Conservation (phyloP, 1,140 invertebrate genomes). For the Aporrectodea caliginosa region DNA sequence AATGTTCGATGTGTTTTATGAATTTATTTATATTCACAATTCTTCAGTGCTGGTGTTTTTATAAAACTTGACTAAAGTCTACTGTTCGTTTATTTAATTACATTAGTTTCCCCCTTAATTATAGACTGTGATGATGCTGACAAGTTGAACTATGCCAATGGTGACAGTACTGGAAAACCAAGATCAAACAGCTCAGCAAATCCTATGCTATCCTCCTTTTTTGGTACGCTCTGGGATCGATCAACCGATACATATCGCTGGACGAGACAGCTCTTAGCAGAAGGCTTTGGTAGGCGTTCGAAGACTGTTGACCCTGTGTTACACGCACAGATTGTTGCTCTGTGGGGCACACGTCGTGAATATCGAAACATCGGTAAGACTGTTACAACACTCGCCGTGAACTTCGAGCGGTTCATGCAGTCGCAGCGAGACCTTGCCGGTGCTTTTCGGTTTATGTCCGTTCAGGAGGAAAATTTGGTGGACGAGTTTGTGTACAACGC, state of each 20-base stretch:
- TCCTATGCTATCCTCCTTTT: too few relatives aligned
- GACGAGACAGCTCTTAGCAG: neutral
- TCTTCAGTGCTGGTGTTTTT: too few relatives aligned
- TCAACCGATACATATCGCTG: neutral
- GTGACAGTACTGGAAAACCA: too few relatives aligned
- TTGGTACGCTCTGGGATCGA: neutral
- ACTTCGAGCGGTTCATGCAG: neutral
- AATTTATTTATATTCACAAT: too few relatives aligned
- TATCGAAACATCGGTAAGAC: neutral
- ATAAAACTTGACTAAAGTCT: too few relatives aligned
- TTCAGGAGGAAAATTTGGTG: neutral
- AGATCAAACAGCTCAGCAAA: too few relatives aligned
- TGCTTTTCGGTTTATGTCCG: neutral
- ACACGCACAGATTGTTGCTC: neutral
- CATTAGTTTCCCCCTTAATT: too few relatives aligned
- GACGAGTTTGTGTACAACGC: neutral
- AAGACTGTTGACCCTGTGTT: neutral
- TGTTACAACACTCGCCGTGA: neutral
- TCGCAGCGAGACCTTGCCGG: neutral
- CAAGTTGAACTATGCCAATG: too few relatives aligned
- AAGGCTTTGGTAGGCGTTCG: neutral
- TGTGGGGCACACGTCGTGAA: neutral
- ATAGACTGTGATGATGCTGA: too few relatives aligned
- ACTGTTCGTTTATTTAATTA: too few relatives aligned
- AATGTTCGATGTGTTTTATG: too few relatives aligned